Conservation (phyloP, 92 coral and sea anemone genomes). For the Zoanthus sociatus region DNA sequence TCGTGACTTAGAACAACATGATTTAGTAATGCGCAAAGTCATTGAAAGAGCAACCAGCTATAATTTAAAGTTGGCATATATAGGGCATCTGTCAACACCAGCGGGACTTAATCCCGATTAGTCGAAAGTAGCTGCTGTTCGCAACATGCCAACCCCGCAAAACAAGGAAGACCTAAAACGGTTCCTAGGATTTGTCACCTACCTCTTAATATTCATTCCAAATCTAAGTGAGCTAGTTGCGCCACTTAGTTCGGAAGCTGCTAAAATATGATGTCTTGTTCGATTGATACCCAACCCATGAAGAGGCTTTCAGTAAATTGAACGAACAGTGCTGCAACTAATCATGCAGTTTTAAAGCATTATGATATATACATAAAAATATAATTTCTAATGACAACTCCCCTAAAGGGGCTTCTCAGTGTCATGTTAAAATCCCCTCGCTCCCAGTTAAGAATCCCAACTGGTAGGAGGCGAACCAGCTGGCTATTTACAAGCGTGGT, state of each 20-base stretch:
- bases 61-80: slow-evolving; percentile 37
- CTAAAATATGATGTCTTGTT: too few relatives aligned
- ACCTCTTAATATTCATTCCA: slow-evolving; percentile 40
- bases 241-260: background rate
- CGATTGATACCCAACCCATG: too few relatives aligned
- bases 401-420: too few relatives aligned
- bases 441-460: too few relatives aligned
- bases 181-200: slow-evolving; percentile 46
- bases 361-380: too few relatives aligned
- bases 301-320: too few relatives aligned
- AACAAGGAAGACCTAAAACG: slow-evolving; percentile 58
- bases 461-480: too few relatives aligned
- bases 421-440: too few relatives aligned
- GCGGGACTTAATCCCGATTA: slow-evolving; percentile 54
- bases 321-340: too few relatives aligned
- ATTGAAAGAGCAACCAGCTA: slow-evolving; percentile 57
- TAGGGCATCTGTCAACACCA: slow-evolving; percentile 41
- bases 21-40: slow-evolving; percentile 51
- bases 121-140: slow-evolving; percentile 56
- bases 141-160: slow-evolving; percentile 47
- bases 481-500: too few relatives aligned
- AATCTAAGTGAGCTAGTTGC: slow-evolving; percentile 5
- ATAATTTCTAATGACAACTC: too few relatives aligned
- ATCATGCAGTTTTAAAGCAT: too few relatives aligned
- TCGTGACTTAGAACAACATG: slow-evolving; percentile 52